Base-by-base conservation (phyloP, 2,113 vertebrate species). In the Desmodus rotundus region DNA sequence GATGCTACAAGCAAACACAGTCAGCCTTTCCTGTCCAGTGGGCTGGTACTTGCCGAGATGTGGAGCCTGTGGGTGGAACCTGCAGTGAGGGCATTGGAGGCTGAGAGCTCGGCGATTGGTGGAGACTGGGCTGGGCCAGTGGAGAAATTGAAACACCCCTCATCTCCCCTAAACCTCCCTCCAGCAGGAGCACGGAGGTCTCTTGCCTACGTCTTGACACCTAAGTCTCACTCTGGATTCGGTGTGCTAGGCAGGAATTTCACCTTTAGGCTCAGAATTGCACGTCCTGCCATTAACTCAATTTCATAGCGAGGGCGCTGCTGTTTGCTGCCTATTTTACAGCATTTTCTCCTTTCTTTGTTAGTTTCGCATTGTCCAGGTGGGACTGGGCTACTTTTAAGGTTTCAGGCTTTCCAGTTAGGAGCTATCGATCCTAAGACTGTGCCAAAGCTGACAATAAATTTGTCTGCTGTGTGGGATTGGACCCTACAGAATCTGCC, bases 401-500 rank as follows among this genome's bases (percentile, higher is more conserved):
- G 26, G 84, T 67, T n/a, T 43, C 2, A 89, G 70, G n/a, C 47
- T 20, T 84, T 68, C 26, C 20, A 41, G 20, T 61, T 6, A n/a
- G 31, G 77, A 50, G 67, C 38, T n/a, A 38, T 50, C 56, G 28
- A 36, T 58, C 2, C 67, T 36, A 54, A 52, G 52, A 4, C n/a
- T 36, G 12, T 38, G 16, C 36, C 74, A 43, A 52, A 31, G 22
- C 63, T 76, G 33, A 50, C 33, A 41, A 15, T 63, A 45, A 15
- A 4, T 38, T 1, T 45, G 58, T 13, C 45, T 38, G 3, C 45
- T 47, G 4, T 81, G 16, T 47, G 56, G 77, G 13, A 88, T 73
- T 52, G 15, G 84, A 47, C 47, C 91, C 61, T 74, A 77, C 84
- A 94, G 97, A 95, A 73, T 68, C 52, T 96, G 80, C 36, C 10